Conservation (phyloP, 2,888 invertebrate genomes). For the Chirona hameri region DNA sequence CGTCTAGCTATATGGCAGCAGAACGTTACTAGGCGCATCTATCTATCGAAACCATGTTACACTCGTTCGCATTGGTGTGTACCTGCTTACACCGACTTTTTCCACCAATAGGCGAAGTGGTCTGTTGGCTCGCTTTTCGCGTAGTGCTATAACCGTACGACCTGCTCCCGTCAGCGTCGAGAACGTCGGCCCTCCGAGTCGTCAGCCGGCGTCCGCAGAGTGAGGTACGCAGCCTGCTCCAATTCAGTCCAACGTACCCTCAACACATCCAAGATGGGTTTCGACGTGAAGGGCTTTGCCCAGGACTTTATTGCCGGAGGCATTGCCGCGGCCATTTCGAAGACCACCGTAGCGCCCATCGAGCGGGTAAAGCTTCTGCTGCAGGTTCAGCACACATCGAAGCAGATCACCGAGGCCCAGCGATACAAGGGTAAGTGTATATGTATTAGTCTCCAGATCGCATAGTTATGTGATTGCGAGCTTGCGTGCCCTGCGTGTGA, state of each 20-base stretch:
- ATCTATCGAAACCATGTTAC: too few relatives aligned
- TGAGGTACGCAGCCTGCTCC: background rate
- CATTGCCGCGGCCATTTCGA: slow-evolving; percentile 86
- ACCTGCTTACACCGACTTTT: too few relatives aligned
- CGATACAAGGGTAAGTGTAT: slow-evolving; percentile 71
- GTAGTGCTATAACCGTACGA: background rate
- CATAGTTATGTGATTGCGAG: too few relatives aligned
- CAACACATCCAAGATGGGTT: background rate
- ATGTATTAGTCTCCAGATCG: background rate
- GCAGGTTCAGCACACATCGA: slow-evolving; percentile 90
- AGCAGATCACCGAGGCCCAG: slow-evolving; percentile 76
- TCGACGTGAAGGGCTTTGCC: slow-evolving; percentile 76
- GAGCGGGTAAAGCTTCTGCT: slow-evolving; percentile 90
- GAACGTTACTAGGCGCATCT: too few relatives aligned
- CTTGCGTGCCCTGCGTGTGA: too few relatives aligned
- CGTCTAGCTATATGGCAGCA: too few relatives aligned
- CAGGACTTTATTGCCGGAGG: slow-evolving; percentile 92
- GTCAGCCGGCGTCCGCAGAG: background rate
- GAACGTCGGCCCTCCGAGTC: background rate
- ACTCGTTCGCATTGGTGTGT: too few relatives aligned
- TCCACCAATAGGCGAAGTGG: background rate
- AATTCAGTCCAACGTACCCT: background rate
- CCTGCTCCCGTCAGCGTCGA: background rate
- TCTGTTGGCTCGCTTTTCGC: background rate
- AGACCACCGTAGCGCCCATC: slow-evolving; percentile 91